Evolutionary conservation across 2,113 vertebrate genomes (phyloP).

Genomic region (Lamprotornis superbus): DNA sequence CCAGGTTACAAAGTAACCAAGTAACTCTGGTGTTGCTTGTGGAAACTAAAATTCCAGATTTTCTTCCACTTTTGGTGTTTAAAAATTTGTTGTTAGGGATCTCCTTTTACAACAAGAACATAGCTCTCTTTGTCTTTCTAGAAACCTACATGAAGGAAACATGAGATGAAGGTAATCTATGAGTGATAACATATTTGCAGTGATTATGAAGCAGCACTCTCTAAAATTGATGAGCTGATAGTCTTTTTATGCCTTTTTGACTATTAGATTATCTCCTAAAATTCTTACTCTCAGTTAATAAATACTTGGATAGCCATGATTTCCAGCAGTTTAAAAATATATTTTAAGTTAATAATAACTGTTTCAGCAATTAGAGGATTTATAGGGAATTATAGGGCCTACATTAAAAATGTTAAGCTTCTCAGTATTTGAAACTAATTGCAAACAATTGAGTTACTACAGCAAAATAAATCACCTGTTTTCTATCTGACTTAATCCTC

Average conservation of each 20-base stretch:
- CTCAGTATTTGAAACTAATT: neutral
- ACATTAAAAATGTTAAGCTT: neutral
- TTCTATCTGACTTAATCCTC: neutral
- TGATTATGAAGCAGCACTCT: neutral
- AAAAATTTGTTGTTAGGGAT: neutral
- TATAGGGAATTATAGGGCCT: neutral
- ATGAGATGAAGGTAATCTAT: neutral
- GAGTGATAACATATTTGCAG: neutral
- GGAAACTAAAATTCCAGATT: neutral
- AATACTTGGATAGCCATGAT: neutral
- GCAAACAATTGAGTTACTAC: neutral
- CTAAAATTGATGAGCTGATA: neutral
- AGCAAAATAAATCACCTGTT: neutral
- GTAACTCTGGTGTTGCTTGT: neutral
- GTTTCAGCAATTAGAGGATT: neutral
- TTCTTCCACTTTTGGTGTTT: neutral
- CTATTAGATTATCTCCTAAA: neutral
- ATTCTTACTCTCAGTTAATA: neutral
- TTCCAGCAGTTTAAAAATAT: neutral
- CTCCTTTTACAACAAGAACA: neutral
- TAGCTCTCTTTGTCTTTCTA: neutral
- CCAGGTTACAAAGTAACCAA: neutral
- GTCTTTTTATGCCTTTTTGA: neutral
- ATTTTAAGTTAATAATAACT: neutral
- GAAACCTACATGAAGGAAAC: neutral